Conservation (phyloP, 92 coral and sea anemone species). For the Nematostella vectensis region DNA sequence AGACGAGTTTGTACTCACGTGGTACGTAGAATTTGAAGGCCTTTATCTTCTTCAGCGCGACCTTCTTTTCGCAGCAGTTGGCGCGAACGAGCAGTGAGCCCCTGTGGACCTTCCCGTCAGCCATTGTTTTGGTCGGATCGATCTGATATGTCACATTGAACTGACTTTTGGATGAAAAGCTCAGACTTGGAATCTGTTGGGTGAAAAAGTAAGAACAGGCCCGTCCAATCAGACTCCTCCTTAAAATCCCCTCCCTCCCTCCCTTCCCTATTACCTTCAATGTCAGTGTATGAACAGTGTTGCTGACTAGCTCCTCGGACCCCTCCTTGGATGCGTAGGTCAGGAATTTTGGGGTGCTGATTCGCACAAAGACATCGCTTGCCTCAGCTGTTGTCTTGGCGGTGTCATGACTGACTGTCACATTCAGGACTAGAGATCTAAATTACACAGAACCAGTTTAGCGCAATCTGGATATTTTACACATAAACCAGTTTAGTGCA, state of each 20-base stretch:
- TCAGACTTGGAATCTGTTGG: neutral
- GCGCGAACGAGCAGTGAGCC: neutral
- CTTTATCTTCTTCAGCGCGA: neutral
- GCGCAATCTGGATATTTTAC: no score
- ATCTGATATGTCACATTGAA: neutral
- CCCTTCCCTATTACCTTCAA: neutral
- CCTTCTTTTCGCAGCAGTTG: neutral
- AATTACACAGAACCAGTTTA: no score
- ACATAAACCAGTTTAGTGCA: no score
- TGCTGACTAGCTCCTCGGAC: neutral
- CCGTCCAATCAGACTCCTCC: no score
- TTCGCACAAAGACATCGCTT: neutral
- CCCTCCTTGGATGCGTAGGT: neutral
- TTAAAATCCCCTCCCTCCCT: no score
- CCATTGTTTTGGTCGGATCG: neutral
- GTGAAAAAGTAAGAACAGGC: no score
- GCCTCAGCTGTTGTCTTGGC: neutral
- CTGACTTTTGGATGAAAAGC: neutral
- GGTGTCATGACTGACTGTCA: neutral
- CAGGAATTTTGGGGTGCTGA: neutral
- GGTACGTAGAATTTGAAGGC: constrained; percentile 1
- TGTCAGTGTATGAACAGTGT: neutral
- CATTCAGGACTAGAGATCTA: no score
- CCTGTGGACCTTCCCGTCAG: neutral
- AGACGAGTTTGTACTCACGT: no score